Percentiles rank a stretch among this genome's conserved stretches.
phyloP scores from a whole-genome alignment of 2,113 vertebrate genomes.

The Leptobrachium ailaonicum region DNA sequence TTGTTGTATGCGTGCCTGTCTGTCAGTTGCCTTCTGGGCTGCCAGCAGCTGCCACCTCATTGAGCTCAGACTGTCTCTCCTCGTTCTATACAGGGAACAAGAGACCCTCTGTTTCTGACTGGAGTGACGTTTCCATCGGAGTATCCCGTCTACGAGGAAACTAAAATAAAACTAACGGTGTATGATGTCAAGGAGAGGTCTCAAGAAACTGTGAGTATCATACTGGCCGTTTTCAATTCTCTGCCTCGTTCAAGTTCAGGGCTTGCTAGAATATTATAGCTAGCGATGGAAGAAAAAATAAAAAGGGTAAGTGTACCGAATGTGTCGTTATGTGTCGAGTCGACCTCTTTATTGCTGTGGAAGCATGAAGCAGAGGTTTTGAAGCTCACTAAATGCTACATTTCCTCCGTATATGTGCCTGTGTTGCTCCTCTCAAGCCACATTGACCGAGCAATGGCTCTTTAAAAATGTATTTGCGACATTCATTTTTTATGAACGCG shows the following conservation, averaged over 20 bases:
- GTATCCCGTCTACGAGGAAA: constrained; percentile 87
- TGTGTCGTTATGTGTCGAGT: constrained; percentile 17
- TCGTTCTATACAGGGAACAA: constrained; percentile 84
- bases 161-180: constrained; percentile 89
- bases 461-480: constrained; percentile 39
- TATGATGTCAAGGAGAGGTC: constrained; percentile 94
- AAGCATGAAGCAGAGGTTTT: constrained; percentile 23
- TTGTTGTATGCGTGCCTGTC: constrained; percentile 29
- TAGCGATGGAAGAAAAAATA: background rate
- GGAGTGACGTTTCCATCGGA: constrained; percentile 91
- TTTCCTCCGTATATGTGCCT: background rate
- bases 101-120: constrained; percentile 92
- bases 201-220: constrained; percentile 85
- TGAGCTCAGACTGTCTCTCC: constrained; percentile 60
- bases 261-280: constrained; percentile 35
- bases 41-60: constrained; percentile 69
- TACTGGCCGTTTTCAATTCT: constrained; percentile 22
- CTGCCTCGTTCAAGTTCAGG: constrained; percentile 22
- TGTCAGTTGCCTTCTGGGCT: constrained; percentile 12
- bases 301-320: constrained; percentile 35
- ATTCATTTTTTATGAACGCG: constrained; percentile 42
- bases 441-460: constrained; percentile 5
- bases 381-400: constrained; percentile 24
- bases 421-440: constrained; percentile 7
- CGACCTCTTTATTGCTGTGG: constrained; percentile 18